A percentile compares a stretch with the other conserved stretches of the same genome.
These are phyloP conservation scores for Diadophis punctatus DNA, from an alignment of 2,113 vertebrate species.

Conservation along the genomic window DNA sequence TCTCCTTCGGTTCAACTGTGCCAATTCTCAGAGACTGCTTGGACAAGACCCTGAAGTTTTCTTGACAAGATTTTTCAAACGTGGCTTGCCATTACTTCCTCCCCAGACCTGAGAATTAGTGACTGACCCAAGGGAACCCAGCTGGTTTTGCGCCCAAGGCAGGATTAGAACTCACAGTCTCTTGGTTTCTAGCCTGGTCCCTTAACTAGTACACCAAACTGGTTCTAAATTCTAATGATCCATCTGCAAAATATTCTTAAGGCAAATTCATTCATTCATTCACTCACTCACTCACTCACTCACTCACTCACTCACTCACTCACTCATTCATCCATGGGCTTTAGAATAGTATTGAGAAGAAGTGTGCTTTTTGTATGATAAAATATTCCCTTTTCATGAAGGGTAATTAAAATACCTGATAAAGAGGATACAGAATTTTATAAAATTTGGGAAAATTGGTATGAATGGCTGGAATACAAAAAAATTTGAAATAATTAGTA, in stretches of 20 bases:
- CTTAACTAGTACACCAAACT: not conserved
- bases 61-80: not conserved
- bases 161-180: not conserved
- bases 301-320: no score
- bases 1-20: not conserved
- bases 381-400: not conserved
- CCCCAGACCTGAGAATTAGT: not conserved
- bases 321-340: no score
- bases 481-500: no score
- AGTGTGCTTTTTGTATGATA: not conserved
- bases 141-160: not conserved
- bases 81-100: not conserved
- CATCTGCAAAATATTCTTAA: not conserved
- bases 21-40: not conserved
- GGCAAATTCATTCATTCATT: no score
- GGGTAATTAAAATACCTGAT: conserved; percentile 72
- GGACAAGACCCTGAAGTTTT: not conserved
- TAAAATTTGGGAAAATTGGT: no score
- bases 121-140: not conserved
- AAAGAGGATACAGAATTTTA: no score
- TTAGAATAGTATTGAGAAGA: not conserved
- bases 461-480: no score
- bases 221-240: not conserved
- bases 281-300: no score
- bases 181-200: not conserved